Conservation (phyloP, 2,888 invertebrate genomes). For the Diaprepes abbreviatus region DNA sequence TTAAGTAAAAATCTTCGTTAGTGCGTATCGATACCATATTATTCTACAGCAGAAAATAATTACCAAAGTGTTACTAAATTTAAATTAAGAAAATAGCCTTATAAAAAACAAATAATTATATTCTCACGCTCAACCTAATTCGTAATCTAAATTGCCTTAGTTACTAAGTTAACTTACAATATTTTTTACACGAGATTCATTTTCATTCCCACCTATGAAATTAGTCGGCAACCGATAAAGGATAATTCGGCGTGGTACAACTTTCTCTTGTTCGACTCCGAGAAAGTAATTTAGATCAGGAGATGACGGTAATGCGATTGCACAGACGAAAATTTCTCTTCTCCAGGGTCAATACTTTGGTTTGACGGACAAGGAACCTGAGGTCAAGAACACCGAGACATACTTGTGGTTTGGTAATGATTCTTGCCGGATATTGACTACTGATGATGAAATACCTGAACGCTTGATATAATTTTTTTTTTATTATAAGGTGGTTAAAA, state of each 20-base stretch:
- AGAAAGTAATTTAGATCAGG: constrained; percentile 53
- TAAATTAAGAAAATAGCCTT: too few relatives aligned
- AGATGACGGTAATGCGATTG: constrained; percentile 45
- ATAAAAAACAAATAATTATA: too few relatives aligned
- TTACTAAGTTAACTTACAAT: neutral
- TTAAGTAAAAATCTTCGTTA: too few relatives aligned
- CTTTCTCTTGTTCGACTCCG: constrained; percentile 50
- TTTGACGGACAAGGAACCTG: constrained; percentile 44
- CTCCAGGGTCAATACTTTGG: constrained; percentile 46
- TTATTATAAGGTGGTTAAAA: too few relatives aligned
- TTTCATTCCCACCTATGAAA: constrained; percentile 18
- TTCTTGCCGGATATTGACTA: constrained; percentile 37
- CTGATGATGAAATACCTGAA: constrained; percentile 28
- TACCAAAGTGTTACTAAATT: too few relatives aligned
- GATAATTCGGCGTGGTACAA: constrained; percentile 41
- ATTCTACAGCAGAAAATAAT: too few relatives aligned
- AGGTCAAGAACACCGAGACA: constrained; percentile 48
- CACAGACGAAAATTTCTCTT: constrained; percentile 49
- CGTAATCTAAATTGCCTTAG: neutral
- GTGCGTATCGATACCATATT: too few relatives aligned
- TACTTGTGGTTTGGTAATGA: constrained; percentile 36
- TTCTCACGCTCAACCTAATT: constrained; percentile 5
- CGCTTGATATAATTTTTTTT: too few relatives aligned
- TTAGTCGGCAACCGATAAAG: constrained; percentile 38
- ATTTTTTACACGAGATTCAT: constrained; percentile 27